These are phyloP conservation scores for Drosophila eohydei DNA, from an alignment of 2,888 invertebrate species.

Conservation along the genomic window DNA sequence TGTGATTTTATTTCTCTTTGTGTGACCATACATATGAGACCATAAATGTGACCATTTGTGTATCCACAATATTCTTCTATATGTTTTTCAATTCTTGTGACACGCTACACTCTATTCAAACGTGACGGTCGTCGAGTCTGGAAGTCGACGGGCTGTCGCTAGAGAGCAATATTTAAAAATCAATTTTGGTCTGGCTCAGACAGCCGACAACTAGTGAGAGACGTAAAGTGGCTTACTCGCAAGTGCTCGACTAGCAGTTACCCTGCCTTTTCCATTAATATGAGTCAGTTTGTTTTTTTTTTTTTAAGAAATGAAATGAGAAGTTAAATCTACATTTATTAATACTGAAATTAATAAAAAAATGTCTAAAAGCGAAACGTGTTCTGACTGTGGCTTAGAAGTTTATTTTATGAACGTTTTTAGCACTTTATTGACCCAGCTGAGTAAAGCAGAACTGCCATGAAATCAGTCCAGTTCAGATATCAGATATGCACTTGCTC, in stretches of 20 bases:
- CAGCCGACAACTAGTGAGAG: constrained; percentile 22
- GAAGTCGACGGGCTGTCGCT: constrained; percentile 8
- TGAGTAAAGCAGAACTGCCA: not conserved
- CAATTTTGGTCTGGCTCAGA: constrained; percentile 45
- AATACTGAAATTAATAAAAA: not conserved
- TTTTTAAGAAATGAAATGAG: not conserved
- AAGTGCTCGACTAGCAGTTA: not conserved
- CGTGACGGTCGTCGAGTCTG: constrained; percentile 13
- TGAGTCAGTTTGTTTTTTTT: too few species aligned
- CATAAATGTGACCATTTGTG: constrained; percentile 39
- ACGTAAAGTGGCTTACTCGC: not conserved
- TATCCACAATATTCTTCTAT: constrained; percentile 14
- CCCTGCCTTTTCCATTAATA: not conserved
- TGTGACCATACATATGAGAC: constrained; percentile 9
- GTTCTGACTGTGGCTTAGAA: too few species aligned
- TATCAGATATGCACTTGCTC: not conserved
- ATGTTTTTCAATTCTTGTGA: constrained; percentile 29
- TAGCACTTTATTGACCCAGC: too few species aligned
- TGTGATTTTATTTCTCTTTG: constrained; percentile 36
- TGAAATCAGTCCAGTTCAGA: not conserved
- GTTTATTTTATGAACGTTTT: too few species aligned
- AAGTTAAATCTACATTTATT: not conserved
- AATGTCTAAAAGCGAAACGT: too few species aligned
- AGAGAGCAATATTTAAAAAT: constrained; percentile 50
- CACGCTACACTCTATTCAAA: constrained; percentile 18